These are phyloP conservation scores for Acholoe squamosa DNA, from an alignment of 2,888 invertebrate genomes.

Conservation along the genomic window DNA sequence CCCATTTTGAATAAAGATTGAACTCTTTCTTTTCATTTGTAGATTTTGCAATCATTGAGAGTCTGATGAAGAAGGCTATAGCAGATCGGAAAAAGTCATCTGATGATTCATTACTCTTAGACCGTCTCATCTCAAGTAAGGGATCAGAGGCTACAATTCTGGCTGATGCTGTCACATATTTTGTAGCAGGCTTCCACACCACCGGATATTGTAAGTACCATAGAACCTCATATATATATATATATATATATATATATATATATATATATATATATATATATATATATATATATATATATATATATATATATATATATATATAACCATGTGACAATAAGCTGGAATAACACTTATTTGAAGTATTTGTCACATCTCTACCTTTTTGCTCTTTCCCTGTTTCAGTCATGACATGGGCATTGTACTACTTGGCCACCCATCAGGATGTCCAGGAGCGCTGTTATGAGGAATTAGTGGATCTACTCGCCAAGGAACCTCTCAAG, in stretches of 20 bases:
- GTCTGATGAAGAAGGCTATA: constrained; percentile 70
- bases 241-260: too few relatives aligned
- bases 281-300: too few relatives aligned
- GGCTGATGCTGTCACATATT: constrained; percentile 74
- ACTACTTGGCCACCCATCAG: constrained; percentile 81
- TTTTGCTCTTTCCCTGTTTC: too few relatives aligned
- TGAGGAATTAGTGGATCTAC: constrained; percentile 76
- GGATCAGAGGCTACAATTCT: constrained; percentile 67
- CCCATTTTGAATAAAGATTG: too few relatives aligned
- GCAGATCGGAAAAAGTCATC: constrained; percentile 70
- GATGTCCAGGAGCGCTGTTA: constrained; percentile 80
- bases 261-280: too few relatives aligned
- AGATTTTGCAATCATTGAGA: constrained; percentile 30
- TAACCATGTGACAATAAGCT: too few relatives aligned
- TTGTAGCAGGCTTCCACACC: constrained; percentile 81
- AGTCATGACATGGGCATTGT: constrained; percentile 82
- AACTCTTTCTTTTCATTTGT: background rate
- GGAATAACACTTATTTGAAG: too few relatives aligned
- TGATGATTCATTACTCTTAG: constrained; percentile 74
- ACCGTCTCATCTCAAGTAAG: constrained; percentile 71
- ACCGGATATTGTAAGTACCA: constrained; percentile 78
- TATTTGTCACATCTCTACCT: too few relatives aligned
- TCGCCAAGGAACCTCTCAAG: constrained; percentile 70
- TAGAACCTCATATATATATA: too few relatives aligned
- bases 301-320: too few relatives aligned